Evolutionary conservation across 2,888 invertebrate genomes (phyloP).

Genomic region (Zhuqinia jingwanae): DNA sequence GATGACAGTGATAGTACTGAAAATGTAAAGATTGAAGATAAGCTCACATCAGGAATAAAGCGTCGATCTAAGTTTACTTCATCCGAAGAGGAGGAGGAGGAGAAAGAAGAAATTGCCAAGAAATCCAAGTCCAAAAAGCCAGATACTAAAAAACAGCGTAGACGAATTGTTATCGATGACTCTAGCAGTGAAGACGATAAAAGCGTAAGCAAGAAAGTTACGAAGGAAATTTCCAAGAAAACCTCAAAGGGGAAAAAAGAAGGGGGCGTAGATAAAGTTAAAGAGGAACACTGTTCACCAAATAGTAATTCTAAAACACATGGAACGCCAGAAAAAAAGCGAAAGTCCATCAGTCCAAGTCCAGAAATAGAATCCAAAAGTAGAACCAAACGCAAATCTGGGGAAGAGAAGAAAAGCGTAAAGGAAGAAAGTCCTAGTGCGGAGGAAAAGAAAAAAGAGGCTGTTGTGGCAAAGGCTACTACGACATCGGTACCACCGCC

Average conservation of each 20-base stretch:
- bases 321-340: background rate
- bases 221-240: background rate
- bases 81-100: slow-evolving; percentile 60
- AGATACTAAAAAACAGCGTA: slow-evolving; percentile 62
- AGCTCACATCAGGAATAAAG: slow-evolving; percentile 45
- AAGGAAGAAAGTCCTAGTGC: background rate
- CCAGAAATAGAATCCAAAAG: background rate
- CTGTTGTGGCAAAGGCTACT: background rate
- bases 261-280: background rate
- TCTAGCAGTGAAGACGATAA: slow-evolving; percentile 70
- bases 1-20: background rate
- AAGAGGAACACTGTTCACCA: background rate
- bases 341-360: slow-evolving; percentile 25
- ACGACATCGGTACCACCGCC: slow-evolving; percentile 37
- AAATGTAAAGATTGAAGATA: background rate
- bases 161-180: slow-evolving; percentile 61
- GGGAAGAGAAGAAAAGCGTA: background rate
- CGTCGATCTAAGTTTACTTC: slow-evolving; percentile 63
- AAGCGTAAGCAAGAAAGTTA: background rate
- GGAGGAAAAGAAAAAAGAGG: background rate
- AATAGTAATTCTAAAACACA: background rate
- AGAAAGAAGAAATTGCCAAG: background rate
- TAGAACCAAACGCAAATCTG: background rate
- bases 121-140: slow-evolving; percentile 43
- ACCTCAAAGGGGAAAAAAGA: background rate